Evolutionary conservation across 64 coral and sea anemone species (phyloP).

Genomic region (Orbicella faveolata): DNA sequence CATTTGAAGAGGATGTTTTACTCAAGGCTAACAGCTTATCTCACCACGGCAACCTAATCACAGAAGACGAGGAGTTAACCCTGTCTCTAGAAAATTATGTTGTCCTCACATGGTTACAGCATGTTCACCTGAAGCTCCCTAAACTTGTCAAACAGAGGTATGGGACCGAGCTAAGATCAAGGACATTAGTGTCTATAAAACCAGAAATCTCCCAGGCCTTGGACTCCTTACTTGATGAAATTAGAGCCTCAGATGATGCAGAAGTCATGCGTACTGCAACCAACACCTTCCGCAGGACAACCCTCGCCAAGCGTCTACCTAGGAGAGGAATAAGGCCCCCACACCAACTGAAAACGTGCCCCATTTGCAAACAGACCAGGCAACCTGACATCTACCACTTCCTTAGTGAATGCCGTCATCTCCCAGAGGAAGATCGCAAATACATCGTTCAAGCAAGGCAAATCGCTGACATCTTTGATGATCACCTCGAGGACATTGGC

Average conservation of each 20-base stretch:
- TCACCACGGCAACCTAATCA: constrained; percentile 10
- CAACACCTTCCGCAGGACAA: too few species aligned
- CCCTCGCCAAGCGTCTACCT: neutral
- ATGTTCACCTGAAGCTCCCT: neutral
- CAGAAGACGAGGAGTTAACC: constrained; percentile 11
- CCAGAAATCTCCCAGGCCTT: constrained; percentile 19
- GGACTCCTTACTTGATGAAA: neutral
- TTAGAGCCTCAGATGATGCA: neutral
- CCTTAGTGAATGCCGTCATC: constrained; percentile 40
- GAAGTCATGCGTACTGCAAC: neutral
- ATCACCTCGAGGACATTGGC: neutral
- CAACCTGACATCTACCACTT: constrained; percentile 34
- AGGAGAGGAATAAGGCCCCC: neutral
- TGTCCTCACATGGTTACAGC: neutral
- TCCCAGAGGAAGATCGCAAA: constrained; percentile 37
- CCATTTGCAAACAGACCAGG: constrained; percentile 40
- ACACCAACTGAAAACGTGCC: constrained; percentile 42
- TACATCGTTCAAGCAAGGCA: constrained; percentile 52
- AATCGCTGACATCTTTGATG: constrained; percentile 58
- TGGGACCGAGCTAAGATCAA: constrained; percentile 19
- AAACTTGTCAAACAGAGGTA: constrained; percentile 8
- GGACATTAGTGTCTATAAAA: neutral
- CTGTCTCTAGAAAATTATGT: neutral
- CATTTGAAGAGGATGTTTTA: constrained; percentile 36
- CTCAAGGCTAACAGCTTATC: constrained; percentile 19